A percentile compares a stretch with the other conserved stretches of the same genome.
Evolutionary conservation across 2,113 vertebrate genomes (phyloP).

Genomic region (Lophotis ruficrista): DNA sequence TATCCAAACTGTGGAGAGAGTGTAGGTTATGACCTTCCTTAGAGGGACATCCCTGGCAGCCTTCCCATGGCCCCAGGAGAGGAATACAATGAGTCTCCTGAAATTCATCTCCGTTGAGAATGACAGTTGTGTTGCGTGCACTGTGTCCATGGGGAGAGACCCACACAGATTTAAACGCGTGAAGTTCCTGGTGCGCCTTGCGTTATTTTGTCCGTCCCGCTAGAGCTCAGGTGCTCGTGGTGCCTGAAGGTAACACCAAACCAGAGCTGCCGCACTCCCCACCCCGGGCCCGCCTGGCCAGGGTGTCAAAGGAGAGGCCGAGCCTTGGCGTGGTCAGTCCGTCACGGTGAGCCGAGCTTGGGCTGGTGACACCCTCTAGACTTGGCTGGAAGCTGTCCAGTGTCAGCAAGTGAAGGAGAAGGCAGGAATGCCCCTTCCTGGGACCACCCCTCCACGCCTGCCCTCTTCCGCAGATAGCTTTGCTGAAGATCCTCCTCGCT

Average conservation of each 20-base stretch:
- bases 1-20: not conserved
- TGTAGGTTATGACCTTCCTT: not conserved
- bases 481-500: constrained; percentile 94
- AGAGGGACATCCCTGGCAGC: too few species aligned
- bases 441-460: accelerated
- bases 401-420: not conserved
- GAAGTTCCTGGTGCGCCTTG: not conserved
- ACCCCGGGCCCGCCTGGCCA: not conserved
- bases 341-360: accelerated
- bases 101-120: not conserved
- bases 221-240: not conserved
- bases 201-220: not conserved
- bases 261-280: not conserved
- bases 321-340: not conserved
- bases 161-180: not conserved
- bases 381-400: not conserved
- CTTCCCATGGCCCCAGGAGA: not conserved
- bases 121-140: accelerated
- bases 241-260: not conserved
- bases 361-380: not conserved
- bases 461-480: constrained; percentile 84
- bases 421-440: not conserved
- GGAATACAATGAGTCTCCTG: not conserved
- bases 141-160: not conserved
- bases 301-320: not conserved